Percentiles rank a stretch among this genome's conserved stretches.
phyloP scores from a whole-genome alignment of 2,888 invertebrate species.

The Harpalus rubripes region DNA sequence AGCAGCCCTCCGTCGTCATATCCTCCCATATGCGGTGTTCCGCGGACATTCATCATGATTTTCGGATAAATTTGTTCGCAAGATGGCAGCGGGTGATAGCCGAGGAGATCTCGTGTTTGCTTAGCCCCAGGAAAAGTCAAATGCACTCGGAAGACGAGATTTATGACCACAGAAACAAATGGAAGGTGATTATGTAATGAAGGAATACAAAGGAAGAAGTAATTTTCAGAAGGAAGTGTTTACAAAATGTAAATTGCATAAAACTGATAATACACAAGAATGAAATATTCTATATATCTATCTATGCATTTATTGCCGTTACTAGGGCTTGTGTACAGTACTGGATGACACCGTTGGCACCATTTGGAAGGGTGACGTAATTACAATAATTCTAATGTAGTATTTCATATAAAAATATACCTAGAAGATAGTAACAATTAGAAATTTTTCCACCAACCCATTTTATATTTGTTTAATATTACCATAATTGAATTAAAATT shows the following conservation, averaged over 20 bases:
- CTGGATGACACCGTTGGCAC: too few species aligned
- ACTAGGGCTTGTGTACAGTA: too few species aligned
- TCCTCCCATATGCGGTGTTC: conserved; percentile 20
- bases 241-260: not conserved
- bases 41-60: conserved; percentile 35
- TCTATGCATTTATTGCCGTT: too few species aligned
- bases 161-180: conserved; percentile 29
- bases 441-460: too few species aligned
- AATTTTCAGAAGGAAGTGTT: not conserved
- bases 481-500: too few species aligned
- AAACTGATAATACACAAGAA: not conserved
- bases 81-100: conserved; percentile 40
- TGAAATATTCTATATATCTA: not conserved
- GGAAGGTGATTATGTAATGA: conserved; percentile 39
- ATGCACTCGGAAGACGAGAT: conserved; percentile 39
- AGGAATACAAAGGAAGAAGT: not conserved
- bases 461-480: too few species aligned
- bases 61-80: conserved; percentile 42
- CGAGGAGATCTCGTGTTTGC: conserved; percentile 36
- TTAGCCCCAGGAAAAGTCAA: conserved; percentile 35
- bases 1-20: conserved; percentile 6
- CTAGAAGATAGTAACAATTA: too few species aligned
- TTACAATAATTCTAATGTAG: too few species aligned
- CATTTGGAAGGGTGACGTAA: too few species aligned
- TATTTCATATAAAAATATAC: too few species aligned